phyloP scores from a whole-genome alignment of 2,797 vertebrate genomes.

The Cyprinella venusta region DNA sequence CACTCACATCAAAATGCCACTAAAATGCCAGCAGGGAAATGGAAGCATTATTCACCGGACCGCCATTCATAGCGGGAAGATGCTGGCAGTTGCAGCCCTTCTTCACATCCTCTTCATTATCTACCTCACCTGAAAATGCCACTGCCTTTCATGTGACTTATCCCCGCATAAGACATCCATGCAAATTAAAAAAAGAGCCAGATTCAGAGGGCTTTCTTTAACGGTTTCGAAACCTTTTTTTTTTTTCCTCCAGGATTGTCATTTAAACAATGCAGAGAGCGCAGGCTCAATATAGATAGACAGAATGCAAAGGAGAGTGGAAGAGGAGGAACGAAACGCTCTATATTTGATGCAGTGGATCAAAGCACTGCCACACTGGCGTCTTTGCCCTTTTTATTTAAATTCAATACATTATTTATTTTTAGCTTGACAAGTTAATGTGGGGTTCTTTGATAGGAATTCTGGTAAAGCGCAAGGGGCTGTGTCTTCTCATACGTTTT shows the following conservation, averaged over 20 bases:
- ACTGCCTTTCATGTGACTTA: slow-evolving; percentile 58
- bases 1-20: slow-evolving; percentile 80
- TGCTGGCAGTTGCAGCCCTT: slow-evolving; percentile 59
- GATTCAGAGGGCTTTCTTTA: slow-evolving; percentile 36
- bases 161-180: slow-evolving; percentile 52
- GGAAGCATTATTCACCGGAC: slow-evolving; percentile 67
- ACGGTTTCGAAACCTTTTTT: slow-evolving; percentile 33
- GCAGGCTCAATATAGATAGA: slow-evolving; percentile 50
- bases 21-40: slow-evolving; percentile 81
- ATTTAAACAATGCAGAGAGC: slow-evolving; percentile 55
- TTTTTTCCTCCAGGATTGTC: slow-evolving; percentile 53
- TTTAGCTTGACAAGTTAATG: slow-evolving; percentile 62
- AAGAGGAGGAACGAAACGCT: slow-evolving; percentile 59
- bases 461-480: slow-evolving; percentile 39
- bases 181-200: slow-evolving; percentile 37
- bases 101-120: slow-evolving; percentile 74
- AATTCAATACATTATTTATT: slow-evolving; percentile 58
- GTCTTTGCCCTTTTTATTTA: slow-evolving; percentile 45
- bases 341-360: slow-evolving; percentile 63
- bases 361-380: slow-evolving; percentile 47
- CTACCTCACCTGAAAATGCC: slow-evolving; percentile 71
- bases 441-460: slow-evolving; percentile 53
- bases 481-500: slow-evolving; percentile 36
- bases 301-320: slow-evolving; percentile 23
- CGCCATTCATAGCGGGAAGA: slow-evolving; percentile 66